phyloP scores from a whole-genome alignment of 2,113 vertebrate genomes.

The Cavia aperea region DNA sequence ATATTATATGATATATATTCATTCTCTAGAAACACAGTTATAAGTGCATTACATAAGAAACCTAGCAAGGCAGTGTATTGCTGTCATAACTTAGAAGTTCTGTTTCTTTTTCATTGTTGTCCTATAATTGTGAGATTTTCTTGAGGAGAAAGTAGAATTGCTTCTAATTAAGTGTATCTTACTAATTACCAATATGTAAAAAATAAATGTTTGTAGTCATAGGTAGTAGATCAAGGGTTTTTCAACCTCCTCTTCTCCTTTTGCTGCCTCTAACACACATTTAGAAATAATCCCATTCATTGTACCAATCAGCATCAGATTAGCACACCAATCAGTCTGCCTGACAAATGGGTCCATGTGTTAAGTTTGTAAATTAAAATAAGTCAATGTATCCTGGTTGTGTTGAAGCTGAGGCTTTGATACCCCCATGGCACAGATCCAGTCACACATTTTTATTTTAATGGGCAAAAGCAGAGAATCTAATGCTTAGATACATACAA shows the following conservation, averaged over 20 bases:
- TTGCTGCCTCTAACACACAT: not conserved
- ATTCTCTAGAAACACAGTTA: not conserved
- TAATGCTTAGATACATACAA: not conserved
- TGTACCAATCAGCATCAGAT: not conserved
- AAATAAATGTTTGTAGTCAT: not conserved
- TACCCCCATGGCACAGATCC: not conserved
- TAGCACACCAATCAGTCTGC: not conserved
- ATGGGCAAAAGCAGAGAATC: not conserved
- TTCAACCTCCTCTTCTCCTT: not conserved
- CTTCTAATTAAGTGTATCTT: not conserved
- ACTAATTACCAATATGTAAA: not conserved
- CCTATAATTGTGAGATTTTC: not conserved
- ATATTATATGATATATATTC: not conserved
- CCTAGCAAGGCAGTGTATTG: not conserved
- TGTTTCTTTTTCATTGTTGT: not conserved
- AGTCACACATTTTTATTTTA: not conserved
- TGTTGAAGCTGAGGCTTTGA: not conserved
- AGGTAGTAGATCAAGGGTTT: not conserved
- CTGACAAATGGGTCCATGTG: not conserved
- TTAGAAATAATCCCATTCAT: not conserved
- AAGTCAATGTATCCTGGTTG: not conserved
- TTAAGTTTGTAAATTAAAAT: not conserved
- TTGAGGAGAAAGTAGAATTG: not conserved
- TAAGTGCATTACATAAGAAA: not conserved
- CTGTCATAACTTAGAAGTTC: not conserved